phyloP scores from a whole-genome alignment of 2,888 invertebrate genomes.

The Amiota minor region DNA sequence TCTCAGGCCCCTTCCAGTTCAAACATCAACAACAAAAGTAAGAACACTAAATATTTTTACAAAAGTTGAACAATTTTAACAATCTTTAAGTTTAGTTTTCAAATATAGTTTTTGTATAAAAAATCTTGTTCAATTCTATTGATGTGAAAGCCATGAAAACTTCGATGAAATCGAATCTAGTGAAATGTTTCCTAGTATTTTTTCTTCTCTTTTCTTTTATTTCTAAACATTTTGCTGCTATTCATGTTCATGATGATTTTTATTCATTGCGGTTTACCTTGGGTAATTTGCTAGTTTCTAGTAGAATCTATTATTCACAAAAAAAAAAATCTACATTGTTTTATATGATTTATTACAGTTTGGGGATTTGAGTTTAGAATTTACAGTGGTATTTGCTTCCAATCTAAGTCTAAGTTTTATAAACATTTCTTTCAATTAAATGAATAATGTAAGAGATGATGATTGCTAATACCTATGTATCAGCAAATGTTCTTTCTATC shows the following conservation, averaged over 20 bases:
- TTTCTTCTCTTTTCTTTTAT: background rate
- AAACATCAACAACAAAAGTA: too few relatives aligned
- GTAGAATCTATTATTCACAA: conserved; percentile 16
- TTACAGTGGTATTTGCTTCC: too few relatives aligned
- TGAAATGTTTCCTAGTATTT: background rate
- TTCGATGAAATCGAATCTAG: background rate
- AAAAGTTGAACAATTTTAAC: too few relatives aligned
- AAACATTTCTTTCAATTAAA: too few relatives aligned
- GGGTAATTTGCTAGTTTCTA: conserved; percentile 5
- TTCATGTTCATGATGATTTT: conserved; percentile 21
- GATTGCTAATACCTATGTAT: too few relatives aligned
- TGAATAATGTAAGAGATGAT: too few relatives aligned
- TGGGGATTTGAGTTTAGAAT: background rate
- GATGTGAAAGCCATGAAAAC: background rate
- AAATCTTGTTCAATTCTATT: background rate
- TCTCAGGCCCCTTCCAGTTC: too few relatives aligned
- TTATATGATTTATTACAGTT: conserved; percentile 7
- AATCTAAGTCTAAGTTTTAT: too few relatives aligned
- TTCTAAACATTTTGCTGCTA: background rate
- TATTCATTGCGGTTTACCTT: conserved; percentile 16
- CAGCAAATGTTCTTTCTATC: too few relatives aligned
- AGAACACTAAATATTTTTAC: too few relatives aligned
- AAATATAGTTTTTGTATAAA: too few relatives aligned
- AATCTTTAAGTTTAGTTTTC: too few relatives aligned
- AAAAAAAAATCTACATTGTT: conserved; percentile 7